phyloP scores from a whole-genome alignment of 2,888 invertebrate species.

The Drosophila tripunctata region DNA sequence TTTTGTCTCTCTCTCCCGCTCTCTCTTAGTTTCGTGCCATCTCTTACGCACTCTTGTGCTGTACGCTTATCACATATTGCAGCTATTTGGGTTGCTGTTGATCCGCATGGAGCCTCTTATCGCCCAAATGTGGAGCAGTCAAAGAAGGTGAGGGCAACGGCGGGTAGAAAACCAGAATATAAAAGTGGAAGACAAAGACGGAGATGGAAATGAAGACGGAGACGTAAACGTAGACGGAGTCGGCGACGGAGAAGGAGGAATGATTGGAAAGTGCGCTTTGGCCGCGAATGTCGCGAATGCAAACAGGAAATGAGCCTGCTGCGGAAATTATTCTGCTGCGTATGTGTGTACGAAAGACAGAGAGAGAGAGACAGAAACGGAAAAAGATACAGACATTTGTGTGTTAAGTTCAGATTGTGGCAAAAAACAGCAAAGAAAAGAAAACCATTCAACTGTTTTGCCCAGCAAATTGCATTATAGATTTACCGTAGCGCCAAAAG shows the following conservation, averaged over 20 bases:
- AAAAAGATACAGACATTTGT: background rate
- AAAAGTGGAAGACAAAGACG: too few relatives aligned
- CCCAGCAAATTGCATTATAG: background rate
- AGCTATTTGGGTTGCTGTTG: slow-evolving; percentile 43
- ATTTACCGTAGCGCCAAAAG: background rate
- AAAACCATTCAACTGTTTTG: too few relatives aligned
- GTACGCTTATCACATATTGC: slow-evolving; percentile 34
- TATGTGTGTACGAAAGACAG: background rate
- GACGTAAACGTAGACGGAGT: background rate
- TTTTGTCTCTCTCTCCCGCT: background rate
- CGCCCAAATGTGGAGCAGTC: slow-evolving; percentile 8
- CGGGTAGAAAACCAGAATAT: background rate
- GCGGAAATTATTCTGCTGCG: slow-evolving; percentile 42
- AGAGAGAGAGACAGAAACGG: background rate
- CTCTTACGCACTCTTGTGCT: background rate
- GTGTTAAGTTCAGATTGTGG: background rate
- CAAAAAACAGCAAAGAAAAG: too few relatives aligned
- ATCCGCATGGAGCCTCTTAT: slow-evolving; percentile 28
- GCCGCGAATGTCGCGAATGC: slow-evolving; percentile 41
- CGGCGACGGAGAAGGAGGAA: background rate
- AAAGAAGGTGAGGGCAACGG: background rate
- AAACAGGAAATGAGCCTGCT: slow-evolving; percentile 65
- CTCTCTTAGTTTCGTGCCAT: background rate
- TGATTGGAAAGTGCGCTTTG: background rate
- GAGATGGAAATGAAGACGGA: background rate